A percentile compares a stretch with the other conserved stretches of the same genome.
Evolutionary conservation across 2,113 vertebrate species (phyloP).

Genomic region (Telmatochromis brachygnathus): DNA sequence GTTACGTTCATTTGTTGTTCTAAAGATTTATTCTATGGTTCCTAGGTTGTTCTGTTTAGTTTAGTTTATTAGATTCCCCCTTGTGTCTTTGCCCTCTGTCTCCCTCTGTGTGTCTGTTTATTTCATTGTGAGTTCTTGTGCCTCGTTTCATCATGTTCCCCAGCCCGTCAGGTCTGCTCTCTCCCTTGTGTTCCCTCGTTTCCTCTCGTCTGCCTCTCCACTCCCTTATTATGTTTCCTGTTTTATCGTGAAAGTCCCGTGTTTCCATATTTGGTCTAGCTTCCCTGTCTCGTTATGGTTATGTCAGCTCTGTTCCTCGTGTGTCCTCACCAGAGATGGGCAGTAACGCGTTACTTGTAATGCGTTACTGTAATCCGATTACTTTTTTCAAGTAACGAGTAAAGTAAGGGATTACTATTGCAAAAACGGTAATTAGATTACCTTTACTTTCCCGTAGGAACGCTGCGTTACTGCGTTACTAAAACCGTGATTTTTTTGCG

Average conservation of each 20-base stretch:
- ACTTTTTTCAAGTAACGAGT: too few relatives aligned
- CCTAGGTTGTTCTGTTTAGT: background rate
- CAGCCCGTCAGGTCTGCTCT: background rate
- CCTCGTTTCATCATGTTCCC: background rate
- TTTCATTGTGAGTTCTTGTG: background rate
- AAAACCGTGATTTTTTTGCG: too few relatives aligned
- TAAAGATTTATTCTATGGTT: background rate
- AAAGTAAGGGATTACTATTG: too few relatives aligned
- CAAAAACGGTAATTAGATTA: too few relatives aligned
- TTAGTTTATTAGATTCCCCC: background rate
- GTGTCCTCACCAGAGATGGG: background rate
- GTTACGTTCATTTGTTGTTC: background rate
- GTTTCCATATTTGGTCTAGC: background rate
- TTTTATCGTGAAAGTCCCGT: background rate
- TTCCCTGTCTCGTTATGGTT: background rate
- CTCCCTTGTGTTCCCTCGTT: background rate
- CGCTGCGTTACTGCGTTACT: too few relatives aligned
- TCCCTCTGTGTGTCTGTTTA: background rate
- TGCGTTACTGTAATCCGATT: too few relatives aligned
- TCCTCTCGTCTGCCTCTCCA: background rate
- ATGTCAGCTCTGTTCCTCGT: background rate
- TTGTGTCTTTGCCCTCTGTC: background rate
- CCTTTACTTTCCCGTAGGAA: too few relatives aligned
- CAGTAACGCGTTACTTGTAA: too few relatives aligned
- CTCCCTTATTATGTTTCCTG: fast-evolving